phyloP scores from a whole-genome alignment of 2,113 vertebrate species.

The Ursus arctos region DNA sequence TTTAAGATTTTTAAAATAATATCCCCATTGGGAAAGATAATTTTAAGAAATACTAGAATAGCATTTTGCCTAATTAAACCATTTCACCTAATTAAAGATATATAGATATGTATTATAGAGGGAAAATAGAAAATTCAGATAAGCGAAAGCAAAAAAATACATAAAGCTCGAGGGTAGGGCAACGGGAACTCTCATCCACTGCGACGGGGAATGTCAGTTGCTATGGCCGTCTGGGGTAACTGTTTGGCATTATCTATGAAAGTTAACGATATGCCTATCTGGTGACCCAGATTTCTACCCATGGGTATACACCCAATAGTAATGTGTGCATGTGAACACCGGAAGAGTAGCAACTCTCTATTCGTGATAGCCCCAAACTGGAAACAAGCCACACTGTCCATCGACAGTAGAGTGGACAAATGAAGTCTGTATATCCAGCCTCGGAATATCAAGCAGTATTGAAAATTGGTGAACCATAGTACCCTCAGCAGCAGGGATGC shows the following conservation, averaged over 20 bases:
- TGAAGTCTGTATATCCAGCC: neutral
- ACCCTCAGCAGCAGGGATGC: neutral
- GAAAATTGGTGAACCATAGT: neutral
- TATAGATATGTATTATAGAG: neutral
- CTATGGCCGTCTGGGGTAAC: neutral
- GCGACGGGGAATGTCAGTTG: too few relatives aligned
- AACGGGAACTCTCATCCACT: neutral
- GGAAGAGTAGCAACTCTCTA: neutral
- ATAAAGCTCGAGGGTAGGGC: neutral
- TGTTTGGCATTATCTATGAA: neutral
- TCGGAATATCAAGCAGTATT: neutral
- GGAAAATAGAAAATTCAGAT: slow-evolving; percentile 37
- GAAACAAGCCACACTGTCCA: neutral
- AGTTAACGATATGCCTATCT: neutral
- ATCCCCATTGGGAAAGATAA: neutral
- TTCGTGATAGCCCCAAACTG: neutral
- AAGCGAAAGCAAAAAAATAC: neutral
- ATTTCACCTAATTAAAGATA: slow-evolving; percentile 48
- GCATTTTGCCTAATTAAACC: slow-evolving; percentile 52
- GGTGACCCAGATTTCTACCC: neutral
- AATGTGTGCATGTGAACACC: neutral
- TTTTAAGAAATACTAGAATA: slow-evolving; percentile 29
- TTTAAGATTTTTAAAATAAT: slow-evolving; percentile 45
- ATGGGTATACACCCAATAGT: neutral
- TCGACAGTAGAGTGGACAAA: neutral